Evolutionary conservation across 2,797 vertebrate species (phyloP).

Genomic region (Rhynchonycteris naso): DNA sequence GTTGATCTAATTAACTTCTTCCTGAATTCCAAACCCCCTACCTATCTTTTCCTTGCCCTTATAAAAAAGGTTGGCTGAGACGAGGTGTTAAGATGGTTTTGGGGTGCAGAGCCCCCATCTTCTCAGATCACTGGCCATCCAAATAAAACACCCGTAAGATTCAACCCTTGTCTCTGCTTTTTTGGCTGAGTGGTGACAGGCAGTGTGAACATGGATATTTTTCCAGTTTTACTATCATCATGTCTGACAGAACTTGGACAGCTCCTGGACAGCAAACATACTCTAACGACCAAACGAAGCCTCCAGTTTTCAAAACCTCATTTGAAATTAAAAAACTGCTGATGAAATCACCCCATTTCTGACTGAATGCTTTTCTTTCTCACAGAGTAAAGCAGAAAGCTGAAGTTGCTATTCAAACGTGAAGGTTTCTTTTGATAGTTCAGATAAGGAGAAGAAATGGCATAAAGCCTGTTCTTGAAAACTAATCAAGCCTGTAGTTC

Average conservation of each 20-base stretch:
- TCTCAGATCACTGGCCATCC: too few species aligned
- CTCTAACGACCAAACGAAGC: neutral
- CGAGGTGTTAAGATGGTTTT: too few species aligned
- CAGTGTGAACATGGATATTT: too few species aligned
- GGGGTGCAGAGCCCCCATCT: too few species aligned
- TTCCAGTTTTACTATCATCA: too few species aligned
- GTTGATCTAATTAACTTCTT: too few species aligned
- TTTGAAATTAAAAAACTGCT: slow-evolving; percentile 38
- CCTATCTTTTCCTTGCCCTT: too few species aligned
- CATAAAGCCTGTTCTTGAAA: neutral
- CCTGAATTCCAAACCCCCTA: too few species aligned
- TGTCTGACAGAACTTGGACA: neutral
- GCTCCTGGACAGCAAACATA: neutral
- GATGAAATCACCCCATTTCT: neutral
- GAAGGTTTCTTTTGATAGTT: slow-evolving; percentile 44
- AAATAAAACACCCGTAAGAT: too few species aligned
- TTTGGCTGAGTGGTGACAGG: too few species aligned
- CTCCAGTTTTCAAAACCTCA: neutral
- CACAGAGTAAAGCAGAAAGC: slow-evolving; percentile 18
- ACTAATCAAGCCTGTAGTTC: neutral
- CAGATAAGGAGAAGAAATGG: slow-evolving; percentile 44
- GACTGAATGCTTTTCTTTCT: slow-evolving; percentile 24
- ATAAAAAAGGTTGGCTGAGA: too few species aligned
- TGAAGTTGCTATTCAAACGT: slow-evolving; percentile 29
- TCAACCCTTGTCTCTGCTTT: too few species aligned